Base-by-base conservation (phyloP, 2,888 invertebrate genomes). In the Agrotis puta region DNA sequence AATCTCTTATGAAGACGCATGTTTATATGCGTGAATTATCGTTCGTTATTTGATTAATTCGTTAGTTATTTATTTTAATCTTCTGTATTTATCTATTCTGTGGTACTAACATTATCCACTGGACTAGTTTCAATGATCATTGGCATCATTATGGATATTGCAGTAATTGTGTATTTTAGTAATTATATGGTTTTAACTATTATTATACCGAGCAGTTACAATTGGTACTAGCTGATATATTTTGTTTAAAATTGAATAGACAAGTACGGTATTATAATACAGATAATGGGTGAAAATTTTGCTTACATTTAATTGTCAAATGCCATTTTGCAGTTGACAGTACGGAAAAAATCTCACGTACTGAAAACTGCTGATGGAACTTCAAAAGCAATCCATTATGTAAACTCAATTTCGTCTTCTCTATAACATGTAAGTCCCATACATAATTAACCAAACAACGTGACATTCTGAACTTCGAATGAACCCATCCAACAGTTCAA, bases 401-500 rank as follows among this genome's bases (percentile, higher is more conserved):
- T 33, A 20, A 45, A 4, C 16, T 45, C 4, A 14, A 51, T 53
- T n/a, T n/a, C 2, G 14, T 7, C 9, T 24, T 24, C 18, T 9
- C 14, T 57, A 18, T 48, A 70, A 54, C 67, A 27, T 47, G 6
- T 45, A 20, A 63, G 45, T 11, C 33, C 27, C 45, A 54, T 58
- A 56, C 47, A 70, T 69, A 63, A 59, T 47, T 71, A 58, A 64
- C 45, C 43, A 27, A n/a, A 33, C 3, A 50, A 64, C 16, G 53
- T 54, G 71, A 72, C 70, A 73, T n/a, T 45, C 11, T 61, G 9
- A 73, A 75, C 56, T 74, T 83, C 74, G 69, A 74, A 48, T 65
- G 64, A 33, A 50, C 50, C 57, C 67, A 74, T 79, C 67, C 47
- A 33, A 54, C 18, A 62, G 45, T 61, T 70, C 64, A 82, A 86